A percentile compares a stretch with the other conserved stretches of the same genome.
These are phyloP conservation scores for Camponotus fellah DNA, from an alignment of 2,888 invertebrate species.

Conservation along the genomic window DNA sequence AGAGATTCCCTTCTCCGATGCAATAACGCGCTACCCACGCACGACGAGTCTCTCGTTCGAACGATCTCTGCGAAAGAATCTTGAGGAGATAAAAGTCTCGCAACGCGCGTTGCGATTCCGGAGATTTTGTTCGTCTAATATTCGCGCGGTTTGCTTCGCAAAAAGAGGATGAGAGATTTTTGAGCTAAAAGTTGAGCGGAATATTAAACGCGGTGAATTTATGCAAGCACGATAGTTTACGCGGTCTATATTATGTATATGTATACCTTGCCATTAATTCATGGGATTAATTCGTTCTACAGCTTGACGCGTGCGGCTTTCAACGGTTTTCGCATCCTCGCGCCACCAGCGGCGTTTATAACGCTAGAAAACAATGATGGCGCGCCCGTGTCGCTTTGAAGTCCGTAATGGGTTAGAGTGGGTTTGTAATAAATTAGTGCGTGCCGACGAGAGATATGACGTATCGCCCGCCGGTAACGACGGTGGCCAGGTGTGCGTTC, in stretches of 20 bases:
- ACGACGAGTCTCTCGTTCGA: background rate
- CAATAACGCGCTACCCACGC: constrained; percentile 63
- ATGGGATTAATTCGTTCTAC: constrained; percentile 44
- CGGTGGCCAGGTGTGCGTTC: constrained; percentile 33
- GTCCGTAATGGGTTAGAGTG: constrained; percentile 55
- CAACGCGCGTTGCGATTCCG: background rate
- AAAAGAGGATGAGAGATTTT: background rate
- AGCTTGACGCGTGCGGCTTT: constrained; percentile 51
- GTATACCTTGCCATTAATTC: constrained; percentile 37
- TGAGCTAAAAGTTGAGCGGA: background rate
- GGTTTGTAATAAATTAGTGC: constrained; percentile 68
- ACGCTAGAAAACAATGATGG: constrained; percentile 58
- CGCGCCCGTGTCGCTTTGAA: constrained; percentile 59
- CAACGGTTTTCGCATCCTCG: constrained; percentile 49
- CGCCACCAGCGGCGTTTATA: constrained; percentile 36
- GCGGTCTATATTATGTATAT: constrained; percentile 7
- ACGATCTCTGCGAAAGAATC: constrained; percentile 13
- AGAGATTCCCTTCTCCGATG: constrained; percentile 69
- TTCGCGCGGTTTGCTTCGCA: background rate
- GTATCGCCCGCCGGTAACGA: constrained; percentile 24
- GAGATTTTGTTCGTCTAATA: background rate
- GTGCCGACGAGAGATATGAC: constrained; percentile 54
- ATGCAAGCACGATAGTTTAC: background rate
- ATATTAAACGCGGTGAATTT: constrained; percentile 13
- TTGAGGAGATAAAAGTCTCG: background rate